Base-by-base conservation (phyloP, 2,888 invertebrate species). In the Polymixis flavicincta region DNA sequence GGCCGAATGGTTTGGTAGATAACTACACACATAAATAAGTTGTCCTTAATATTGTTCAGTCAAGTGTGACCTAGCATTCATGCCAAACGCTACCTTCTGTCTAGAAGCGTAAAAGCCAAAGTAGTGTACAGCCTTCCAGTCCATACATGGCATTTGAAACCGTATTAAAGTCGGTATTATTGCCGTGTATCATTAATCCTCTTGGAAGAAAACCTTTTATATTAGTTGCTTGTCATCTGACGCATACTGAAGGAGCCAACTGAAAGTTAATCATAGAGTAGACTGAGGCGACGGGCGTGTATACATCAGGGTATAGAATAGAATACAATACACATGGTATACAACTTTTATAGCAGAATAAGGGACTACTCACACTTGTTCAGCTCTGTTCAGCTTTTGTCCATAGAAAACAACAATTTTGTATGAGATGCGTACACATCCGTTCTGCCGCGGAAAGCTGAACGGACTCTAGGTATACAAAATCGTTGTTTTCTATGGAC, bases 161-260 rank as follows among this genome's bases (percentile, higher is more conserved):
- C 83, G 64, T 82, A 83, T 85, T 82, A 85, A 70, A 71, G 72
- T 70, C 60, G n/a, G 78, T 73, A 75, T 71, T 73, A 77, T 85
- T 73, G 72, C 63, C 54, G 45, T 85, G 55, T 85, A 83, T 77
- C 82, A 85, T 82, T 85, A 82, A 82, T 85, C 78, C 64, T 82
- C 85, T 77, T 82, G 67, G 28, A 85, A 85, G 85, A 83, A 72
- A 77, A 82, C 85, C 63, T 85, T 83, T 85, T 82, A 76, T 60
- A 70, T 64, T 76, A 76, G 54, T 76, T 67, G 82, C 82, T 65
- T 69, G 83, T 83, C 82, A 82, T 83, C 76, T 77, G 64, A 76
- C 70, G 70, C 70, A 37, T 50, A 48, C 67, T 71, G 70, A 72
- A 82, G 63, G 72, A 82, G 77, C 82, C 59, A 67, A 71, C 57